Base-by-base conservation (phyloP, 2,797 vertebrate genomes). In the Rhinella marina region DNA sequence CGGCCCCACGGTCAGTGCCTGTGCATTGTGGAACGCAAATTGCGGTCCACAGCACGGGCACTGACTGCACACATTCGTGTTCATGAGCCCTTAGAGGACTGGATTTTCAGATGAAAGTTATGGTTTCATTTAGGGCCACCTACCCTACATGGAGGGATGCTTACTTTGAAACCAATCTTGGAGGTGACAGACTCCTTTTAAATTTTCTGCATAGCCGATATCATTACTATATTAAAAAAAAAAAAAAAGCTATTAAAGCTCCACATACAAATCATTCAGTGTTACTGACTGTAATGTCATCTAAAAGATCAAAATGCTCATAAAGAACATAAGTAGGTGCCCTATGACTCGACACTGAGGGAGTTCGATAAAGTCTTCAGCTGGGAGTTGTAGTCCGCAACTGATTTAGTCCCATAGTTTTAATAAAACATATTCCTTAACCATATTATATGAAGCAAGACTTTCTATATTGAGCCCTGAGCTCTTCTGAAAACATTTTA, bases 401-500 rank as follows among this genome's bases (percentile, higher is more conserved):
- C 25, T 25, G 54, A 14, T n/a, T 52, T 16, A 6, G 4, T 61
- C 14, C 41, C 72, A 50, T 41, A 27, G 29, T 84, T 84, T 72
- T 41, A 27, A 12, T 62, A 23, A 32, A 61, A 62, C 4, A 16
- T 16, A 75, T 48, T 57, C 68, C 14, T 73, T 84, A 75, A 19
- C 68, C 29, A 16, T 72, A 75, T 56, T 56, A 19, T 32, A 21
- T 27, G 16, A 72, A 32, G n/a, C 10, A 25, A 59, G 50, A 59
- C 68, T 84, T 48, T 81, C 78, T 80, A 78, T 23, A 59, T 48
- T 57, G 79, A 50, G 73, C 41, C 87, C 81, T 88, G 82, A 84
- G 75, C 82, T 72, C 76, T 81, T 73, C 76, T 61, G 56, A 70
- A 88, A 84, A 87, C 59, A 68, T 68, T 41, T 79, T 78, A 76